A percentile compares a stretch with the other conserved stretches of the same genome.
phyloP scores from a whole-genome alignment of 2,113 vertebrate genomes.

The Mohoua ochrocephala region DNA sequence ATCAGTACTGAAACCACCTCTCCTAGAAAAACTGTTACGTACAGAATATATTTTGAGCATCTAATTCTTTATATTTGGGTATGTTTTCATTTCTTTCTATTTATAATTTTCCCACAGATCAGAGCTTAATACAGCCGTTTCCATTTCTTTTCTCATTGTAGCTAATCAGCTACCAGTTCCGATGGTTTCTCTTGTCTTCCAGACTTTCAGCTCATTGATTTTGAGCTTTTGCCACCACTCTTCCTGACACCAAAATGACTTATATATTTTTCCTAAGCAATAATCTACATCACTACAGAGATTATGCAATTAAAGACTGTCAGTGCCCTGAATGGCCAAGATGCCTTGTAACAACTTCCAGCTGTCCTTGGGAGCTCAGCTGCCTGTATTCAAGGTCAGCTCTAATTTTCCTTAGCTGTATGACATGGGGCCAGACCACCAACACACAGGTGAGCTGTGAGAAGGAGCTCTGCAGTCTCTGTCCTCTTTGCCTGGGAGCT shows the following conservation, averaged over 20 bases:
- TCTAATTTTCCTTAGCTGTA: not conserved
- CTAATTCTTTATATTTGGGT: not conserved
- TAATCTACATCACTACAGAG: not conserved
- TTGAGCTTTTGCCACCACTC: not conserved
- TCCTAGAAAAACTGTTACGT: not conserved
- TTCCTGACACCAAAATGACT: not conserved
- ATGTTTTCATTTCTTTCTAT: not conserved
- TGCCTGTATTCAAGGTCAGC: not conserved
- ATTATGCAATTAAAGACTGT: not conserved
- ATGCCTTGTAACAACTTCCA: not conserved
- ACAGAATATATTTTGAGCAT: not conserved
- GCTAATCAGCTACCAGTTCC: not conserved
- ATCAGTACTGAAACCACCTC: not conserved
- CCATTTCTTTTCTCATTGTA: not conserved
- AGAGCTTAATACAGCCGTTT: not conserved
- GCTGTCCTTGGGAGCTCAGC: not conserved
- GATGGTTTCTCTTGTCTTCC: not conserved
- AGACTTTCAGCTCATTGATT: not conserved
- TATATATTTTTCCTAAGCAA: not conserved
- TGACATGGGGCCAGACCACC: not conserved
- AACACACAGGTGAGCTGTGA: not conserved
- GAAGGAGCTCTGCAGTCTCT: not conserved
- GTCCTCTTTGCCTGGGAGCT: not conserved
- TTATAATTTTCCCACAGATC: not conserved
- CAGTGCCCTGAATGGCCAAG: no score